Evolutionary conservation across 2,888 invertebrate species (phyloP).

Genomic region (Dryobota labecula): DNA sequence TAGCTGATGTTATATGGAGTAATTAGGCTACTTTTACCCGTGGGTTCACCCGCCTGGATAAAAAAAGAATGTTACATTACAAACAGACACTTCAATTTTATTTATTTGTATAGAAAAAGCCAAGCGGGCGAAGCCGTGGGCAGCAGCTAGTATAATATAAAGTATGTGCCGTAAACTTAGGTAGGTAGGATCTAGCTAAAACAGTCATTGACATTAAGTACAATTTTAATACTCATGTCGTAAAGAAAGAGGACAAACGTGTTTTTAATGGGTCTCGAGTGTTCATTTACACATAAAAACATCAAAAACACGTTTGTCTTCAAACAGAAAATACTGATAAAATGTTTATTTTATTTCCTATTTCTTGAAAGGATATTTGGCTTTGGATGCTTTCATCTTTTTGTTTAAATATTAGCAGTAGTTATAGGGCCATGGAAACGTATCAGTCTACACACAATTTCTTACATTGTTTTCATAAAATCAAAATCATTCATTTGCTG

Average conservation of each 20-base stretch:
- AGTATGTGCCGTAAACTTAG: neutral
- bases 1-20: too few relatives aligned
- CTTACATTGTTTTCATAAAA: neutral
- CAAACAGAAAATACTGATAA: conserved; percentile 25
- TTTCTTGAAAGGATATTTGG: conserved; percentile 37
- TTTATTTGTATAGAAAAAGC: too few relatives aligned
- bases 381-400: conserved; percentile 21
- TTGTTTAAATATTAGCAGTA: conserved; percentile 1
- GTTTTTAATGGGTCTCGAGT: conserved; percentile 38
- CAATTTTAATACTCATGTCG: conserved; percentile 19
- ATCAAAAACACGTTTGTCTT: conserved; percentile 36
- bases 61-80: too few relatives aligned
- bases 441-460: neutral
- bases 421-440: neutral
- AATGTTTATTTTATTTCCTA: conserved; percentile 25
- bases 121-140: too few relatives aligned
- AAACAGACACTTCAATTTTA: too few relatives aligned
- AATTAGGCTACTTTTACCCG: too few relatives aligned
- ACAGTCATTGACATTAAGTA: conserved; percentile 20
- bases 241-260: conserved; percentile 44
- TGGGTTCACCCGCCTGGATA: too few relatives aligned
- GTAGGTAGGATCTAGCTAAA: conserved; percentile 5
- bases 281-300: conserved; percentile 31
- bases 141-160: too few relatives aligned
- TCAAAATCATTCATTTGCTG: neutral